Conservation (phyloP, 2,113 vertebrate species). For the Rhea pennata region DNA sequence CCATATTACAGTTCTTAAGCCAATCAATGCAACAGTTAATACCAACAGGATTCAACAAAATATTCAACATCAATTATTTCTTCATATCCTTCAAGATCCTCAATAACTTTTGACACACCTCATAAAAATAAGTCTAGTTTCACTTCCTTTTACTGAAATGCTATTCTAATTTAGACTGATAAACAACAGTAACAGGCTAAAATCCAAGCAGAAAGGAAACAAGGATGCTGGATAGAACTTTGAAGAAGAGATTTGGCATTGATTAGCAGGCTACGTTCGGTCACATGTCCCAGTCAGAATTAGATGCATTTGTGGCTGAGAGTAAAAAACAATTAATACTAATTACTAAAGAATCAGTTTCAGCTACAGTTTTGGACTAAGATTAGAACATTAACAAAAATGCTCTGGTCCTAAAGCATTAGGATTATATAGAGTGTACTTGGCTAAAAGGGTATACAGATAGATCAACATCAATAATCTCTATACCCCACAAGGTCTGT, state of each 20-base stretch:
- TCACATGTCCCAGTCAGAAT: neutral
- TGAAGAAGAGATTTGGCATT: neutral
- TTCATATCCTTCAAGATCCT: neutral
- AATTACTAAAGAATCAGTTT: neutral
- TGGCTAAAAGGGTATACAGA: neutral
- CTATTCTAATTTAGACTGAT: neutral
- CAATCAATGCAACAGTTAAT: neutral
- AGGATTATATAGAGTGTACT: neutral
- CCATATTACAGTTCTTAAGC: neutral
- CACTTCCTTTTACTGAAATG: neutral
- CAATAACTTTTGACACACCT: neutral
- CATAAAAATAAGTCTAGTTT: neutral
- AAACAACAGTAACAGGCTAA: neutral
- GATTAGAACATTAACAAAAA: neutral
- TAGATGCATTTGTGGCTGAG: neutral
- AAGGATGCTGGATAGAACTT: neutral
- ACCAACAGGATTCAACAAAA: neutral
- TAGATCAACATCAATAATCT: neutral
- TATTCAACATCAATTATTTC: neutral
- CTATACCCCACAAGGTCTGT: neutral
- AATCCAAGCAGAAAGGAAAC: neutral
- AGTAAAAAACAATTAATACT: neutral
- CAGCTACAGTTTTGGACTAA: neutral
- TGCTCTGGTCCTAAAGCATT: neutral
- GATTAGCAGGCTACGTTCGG: neutral